Percentiles rank a stretch among this genome's conserved stretches.
Evolutionary conservation across 2,113 vertebrate genomes (phyloP).

Genomic region (Malurus elegans): DNA sequence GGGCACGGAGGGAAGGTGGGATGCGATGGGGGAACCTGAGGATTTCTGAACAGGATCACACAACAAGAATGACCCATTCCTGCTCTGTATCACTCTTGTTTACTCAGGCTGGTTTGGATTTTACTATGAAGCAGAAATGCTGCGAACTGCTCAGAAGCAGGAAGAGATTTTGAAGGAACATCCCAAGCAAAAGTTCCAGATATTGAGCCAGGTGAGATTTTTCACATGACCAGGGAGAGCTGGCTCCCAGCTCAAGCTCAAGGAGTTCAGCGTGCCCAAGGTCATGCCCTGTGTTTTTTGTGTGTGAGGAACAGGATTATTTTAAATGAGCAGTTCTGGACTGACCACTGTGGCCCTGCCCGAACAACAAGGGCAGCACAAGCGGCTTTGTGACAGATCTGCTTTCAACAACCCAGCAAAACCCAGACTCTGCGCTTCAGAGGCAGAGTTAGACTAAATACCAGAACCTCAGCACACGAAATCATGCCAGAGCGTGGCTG

Average conservation of each 20-base stretch:
- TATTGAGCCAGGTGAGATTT: background rate
- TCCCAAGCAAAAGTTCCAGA: background rate
- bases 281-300: background rate
- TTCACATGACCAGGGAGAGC: background rate
- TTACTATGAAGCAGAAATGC: background rate
- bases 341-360: background rate
- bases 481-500: background rate
- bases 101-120: background rate
- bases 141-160: background rate
- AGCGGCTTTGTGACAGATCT: background rate
- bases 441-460: background rate
- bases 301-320: background rate
- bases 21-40: background rate
- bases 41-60: background rate
- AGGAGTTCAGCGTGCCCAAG: background rate
- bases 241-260: background rate
- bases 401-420: background rate
- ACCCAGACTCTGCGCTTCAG: background rate
- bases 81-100: background rate
- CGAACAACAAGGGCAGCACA: background rate
- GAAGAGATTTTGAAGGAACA: background rate
- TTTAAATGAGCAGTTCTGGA: background rate
- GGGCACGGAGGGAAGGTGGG: fast-evolving
- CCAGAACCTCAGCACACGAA: background rate
- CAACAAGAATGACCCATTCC: background rate